Evolutionary conservation across 1,140 invertebrate species (phyloP), one percentile per base, ranked within the genome.

Genomic region (Trachelipus rathkii): DNA sequence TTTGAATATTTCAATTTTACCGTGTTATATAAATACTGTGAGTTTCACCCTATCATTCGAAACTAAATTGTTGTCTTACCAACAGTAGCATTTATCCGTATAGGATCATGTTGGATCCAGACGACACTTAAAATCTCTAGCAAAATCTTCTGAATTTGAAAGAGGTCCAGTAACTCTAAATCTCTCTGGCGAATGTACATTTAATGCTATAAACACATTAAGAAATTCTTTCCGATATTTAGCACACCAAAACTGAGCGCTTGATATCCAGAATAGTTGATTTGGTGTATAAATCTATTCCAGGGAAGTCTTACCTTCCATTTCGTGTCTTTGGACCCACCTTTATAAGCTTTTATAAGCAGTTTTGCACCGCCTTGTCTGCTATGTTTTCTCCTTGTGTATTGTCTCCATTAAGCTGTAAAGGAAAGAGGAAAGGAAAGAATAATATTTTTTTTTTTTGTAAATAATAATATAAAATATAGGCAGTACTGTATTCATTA

Each of bases 371-470:
- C 94, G 90, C 93, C 93, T 95, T 95, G 83, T 96, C 94, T 0
- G 95, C 94, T 68, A 96, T 94, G 83, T 96, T 96, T 86, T 96
- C 95, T 46, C 87, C 93, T 78, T 95, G 85, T 0, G 93, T 95
- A 44, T 89, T 86, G 75, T 90, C 89, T 7, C 94, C 94, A 83
- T 95, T 90, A 19, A 94, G 86, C 90, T 93, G 82, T 19, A n/a
- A 19, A 66, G 53, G 72, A 15, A 15, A n/a, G 44, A 33, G 24
- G 15, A n/a, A 77, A 15, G 19, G 66, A 23, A 72, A 33, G 4
- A 44, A 71, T n/a, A n/a, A n/a, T n/a, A n/a, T n/a, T n/a, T n/a
- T n/a, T n/a, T n/a, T n/a, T n/a, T n/a, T n/a, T n/a, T 5, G n/a
- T 15, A 72, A 4, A 71, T 9, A 11, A 33, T 2, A 69, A 23